Percentiles rank a stretch among this genome's conserved stretches.
These are phyloP conservation scores for Scaptomyza hsui DNA, from an alignment of 1,140 invertebrate species.

Conservation along the genomic window DNA sequence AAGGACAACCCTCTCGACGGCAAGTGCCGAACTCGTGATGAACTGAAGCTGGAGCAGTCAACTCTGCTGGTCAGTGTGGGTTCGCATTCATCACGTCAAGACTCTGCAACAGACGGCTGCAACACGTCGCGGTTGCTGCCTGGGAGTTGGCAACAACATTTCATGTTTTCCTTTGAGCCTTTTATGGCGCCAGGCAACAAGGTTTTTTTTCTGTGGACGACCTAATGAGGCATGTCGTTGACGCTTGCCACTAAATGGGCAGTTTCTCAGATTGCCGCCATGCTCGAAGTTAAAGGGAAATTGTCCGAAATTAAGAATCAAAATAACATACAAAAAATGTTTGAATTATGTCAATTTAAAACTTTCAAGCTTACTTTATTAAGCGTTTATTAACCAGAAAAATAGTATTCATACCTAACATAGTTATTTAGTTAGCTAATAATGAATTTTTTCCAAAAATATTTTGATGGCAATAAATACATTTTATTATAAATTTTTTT, in stretches of 20 bases:
- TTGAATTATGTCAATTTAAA: too few species aligned
- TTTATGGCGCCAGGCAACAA: constrained; percentile 35
- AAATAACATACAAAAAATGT: too few species aligned
- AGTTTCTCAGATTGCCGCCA: constrained; percentile 9
- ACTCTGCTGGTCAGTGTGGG: constrained; percentile 19
- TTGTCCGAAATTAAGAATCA: constrained; percentile 5
- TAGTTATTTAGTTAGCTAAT: too few species aligned
- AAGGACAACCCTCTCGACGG: constrained; percentile 42
- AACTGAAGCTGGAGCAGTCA: constrained; percentile 26
- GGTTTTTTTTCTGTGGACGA: constrained; percentile 40
- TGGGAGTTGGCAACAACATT: constrained; percentile 19
- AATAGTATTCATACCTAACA: too few species aligned
- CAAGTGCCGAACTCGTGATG: constrained; percentile 62
- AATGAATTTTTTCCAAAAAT: too few species aligned
- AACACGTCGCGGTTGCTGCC: constrained; percentile 8
- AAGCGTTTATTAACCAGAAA: too few species aligned
- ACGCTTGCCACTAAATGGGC: constrained; percentile 18
- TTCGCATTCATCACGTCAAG: constrained; percentile 39
- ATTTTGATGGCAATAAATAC: too few species aligned
- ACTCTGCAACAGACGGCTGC: constrained; percentile 20
- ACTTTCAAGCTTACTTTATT: too few species aligned
- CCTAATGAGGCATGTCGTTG: constrained; percentile 65
- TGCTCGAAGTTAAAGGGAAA: constrained; percentile 14
- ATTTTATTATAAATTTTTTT: background rate
- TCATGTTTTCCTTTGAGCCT: constrained; percentile 62